These are phyloP conservation scores for Acleris literana DNA, from an alignment of 2,888 invertebrate genomes.

Conservation along the genomic window DNA sequence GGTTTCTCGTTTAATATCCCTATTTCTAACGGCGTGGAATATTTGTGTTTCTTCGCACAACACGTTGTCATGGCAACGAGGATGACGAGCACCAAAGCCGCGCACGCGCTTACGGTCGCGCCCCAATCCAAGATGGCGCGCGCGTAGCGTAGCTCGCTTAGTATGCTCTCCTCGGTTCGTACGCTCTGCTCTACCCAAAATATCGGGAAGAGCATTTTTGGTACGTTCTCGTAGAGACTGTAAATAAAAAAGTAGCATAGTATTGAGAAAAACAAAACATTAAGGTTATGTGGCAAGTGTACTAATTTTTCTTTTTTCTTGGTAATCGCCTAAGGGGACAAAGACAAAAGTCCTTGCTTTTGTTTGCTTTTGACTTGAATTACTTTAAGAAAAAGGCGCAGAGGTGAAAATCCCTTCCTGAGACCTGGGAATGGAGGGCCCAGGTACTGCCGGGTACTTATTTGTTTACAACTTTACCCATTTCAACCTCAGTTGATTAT, in stretches of 20 bases:
- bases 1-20: slow-evolving; percentile 50
- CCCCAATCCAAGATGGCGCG: slow-evolving; percentile 71
- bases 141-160: slow-evolving; percentile 76
- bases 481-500: too few relatives aligned
- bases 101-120: slow-evolving; percentile 61
- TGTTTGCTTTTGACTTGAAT: too few relatives aligned
- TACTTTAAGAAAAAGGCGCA: too few relatives aligned
- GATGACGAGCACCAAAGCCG: slow-evolving; percentile 78
- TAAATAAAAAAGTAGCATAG: slow-evolving; percentile 42
- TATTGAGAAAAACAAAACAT: too few relatives aligned
- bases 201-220: slow-evolving; percentile 88
- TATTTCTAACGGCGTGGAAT: slow-evolving; percentile 52
- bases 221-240: slow-evolving; percentile 87
- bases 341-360: too few relatives aligned
- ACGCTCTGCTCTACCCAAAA: slow-evolving; percentile 91
- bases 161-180: slow-evolving; percentile 81
- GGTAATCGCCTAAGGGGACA: too few relatives aligned
- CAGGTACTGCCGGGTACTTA: too few relatives aligned
- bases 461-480: too few relatives aligned
- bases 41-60: slow-evolving; percentile 53
- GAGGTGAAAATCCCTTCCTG: too few relatives aligned
- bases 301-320: too few relatives aligned
- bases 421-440: too few relatives aligned
- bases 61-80: slow-evolving; percentile 73
- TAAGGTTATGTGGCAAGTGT: too few relatives aligned